Conservation (phyloP, 2,113 vertebrate species). For the Sorex fumeus region DNA sequence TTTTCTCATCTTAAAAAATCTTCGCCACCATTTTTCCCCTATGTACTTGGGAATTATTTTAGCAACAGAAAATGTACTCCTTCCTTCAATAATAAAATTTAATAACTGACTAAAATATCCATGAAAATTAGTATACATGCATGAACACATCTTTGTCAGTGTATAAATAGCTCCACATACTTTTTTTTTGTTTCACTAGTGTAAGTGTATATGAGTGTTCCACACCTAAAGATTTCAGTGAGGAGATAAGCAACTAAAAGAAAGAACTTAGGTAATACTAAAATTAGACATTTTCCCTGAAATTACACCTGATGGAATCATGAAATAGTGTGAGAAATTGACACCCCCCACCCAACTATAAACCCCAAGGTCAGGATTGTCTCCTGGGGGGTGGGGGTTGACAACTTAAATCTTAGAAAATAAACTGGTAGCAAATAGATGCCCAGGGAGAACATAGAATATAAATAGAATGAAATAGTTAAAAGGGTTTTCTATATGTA, state of each 20-base stretch:
- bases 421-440: no score
- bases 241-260: background rate
- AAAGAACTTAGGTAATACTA: background rate
- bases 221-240: background rate
- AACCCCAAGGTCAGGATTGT: no score
- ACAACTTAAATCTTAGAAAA: no score
- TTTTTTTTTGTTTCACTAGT: slow-evolving; percentile 15
- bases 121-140: background rate
- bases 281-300: background rate
- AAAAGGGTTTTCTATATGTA: no score
- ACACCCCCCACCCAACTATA: no score
- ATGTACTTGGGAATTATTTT: background rate
- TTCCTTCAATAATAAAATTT: background rate
- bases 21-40: background rate
- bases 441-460: no score
- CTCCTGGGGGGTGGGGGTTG: no score
- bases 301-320: background rate
- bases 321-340: background rate
- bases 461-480: no score
- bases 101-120: background rate
- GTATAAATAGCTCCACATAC: background rate
- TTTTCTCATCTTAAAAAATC: background rate
- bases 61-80: background rate
- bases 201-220: background rate
- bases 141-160: background rate